Base-by-base conservation (phyloP, 1,140 invertebrate species). In the Zaprionus taronus region DNA sequence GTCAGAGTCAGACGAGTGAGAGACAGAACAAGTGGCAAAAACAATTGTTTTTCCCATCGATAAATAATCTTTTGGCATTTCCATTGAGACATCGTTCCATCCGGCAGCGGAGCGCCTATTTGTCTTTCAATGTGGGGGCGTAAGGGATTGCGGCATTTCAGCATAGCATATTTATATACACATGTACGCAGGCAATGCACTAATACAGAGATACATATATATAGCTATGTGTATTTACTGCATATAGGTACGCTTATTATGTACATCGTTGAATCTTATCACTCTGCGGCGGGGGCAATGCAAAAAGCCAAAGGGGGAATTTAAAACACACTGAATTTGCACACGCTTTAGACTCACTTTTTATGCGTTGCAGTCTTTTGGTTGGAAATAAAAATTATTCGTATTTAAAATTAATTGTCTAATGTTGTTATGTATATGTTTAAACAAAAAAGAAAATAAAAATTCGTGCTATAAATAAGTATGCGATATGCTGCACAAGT, bases 391-490 rank as follows among this genome's bases (percentile, higher is more conserved):
- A 47, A 44, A 47, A 17, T 47, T 14, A 17, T 67, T 68, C 31
- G 22, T 38, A n/a, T 58, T 44, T 7, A 49, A 57, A 67, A 66
- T 58, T 44, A 79, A 76, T 61, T 74, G 56, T 47, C 57, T 79
- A 81, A 86, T 77, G 65, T 81, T 85, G 66, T 75, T 75, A 75
- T 75, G 41, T 49, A 67, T 67, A 58, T 67, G 38, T 57, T 67
- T 75, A 70, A 75, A 75, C 66, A 79, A 84, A 84, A 84, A 85
- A 68, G 66, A 84, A 86, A 84, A 85, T 84, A 84, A 85, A 83
- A 80, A 83, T 68, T 80, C 53, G 77, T 68, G 77, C 81, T 70
- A 83, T 72, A 83, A 83, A 81, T 78, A 79, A 75, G 47, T 81
- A 66, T 51, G 78, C 69, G 69, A 77, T 72, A 60, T 28, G 24